Conservation (phyloP, 2,113 vertebrate genomes). For the Pyxicephalus adspersus region DNA sequence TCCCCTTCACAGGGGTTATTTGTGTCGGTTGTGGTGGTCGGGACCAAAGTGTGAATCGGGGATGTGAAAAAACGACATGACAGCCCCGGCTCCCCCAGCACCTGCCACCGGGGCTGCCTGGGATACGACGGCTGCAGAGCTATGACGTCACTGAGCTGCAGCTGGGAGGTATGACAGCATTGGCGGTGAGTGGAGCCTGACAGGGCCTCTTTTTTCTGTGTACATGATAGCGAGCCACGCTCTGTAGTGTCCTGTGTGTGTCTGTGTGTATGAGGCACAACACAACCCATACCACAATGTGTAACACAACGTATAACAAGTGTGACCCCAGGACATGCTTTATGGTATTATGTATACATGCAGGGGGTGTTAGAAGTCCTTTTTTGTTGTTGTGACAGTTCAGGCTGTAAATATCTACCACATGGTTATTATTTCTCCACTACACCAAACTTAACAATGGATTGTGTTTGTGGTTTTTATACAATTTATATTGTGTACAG, state of each 20-base stretch:
- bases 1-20: constrained; percentile 34
- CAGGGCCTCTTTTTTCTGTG: constrained; percentile 20
- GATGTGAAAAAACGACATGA: constrained; percentile 34
- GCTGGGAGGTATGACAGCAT: constrained; percentile 43
- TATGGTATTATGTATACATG: background rate
- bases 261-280: background rate
- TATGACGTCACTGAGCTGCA: constrained; percentile 41
- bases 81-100: constrained; percentile 29
- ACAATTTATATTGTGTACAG: no score
- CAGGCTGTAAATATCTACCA: background rate
- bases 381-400: background rate
- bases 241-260: background rate
- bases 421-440: background rate
- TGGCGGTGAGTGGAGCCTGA: constrained; percentile 49
- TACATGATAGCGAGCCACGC: background rate
- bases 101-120: constrained; percentile 40
- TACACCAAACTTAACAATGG: no score
- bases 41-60: constrained; percentile 24
- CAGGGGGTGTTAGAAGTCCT: background rate
- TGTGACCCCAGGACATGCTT: background rate
- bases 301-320: no score
- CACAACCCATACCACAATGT: no score
- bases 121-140: constrained; percentile 24
- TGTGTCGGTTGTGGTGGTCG: constrained; percentile 16
- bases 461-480: no score